Conservation (phyloP, 2,888 invertebrate species). For the Brachypalpus laphriformis region DNA sequence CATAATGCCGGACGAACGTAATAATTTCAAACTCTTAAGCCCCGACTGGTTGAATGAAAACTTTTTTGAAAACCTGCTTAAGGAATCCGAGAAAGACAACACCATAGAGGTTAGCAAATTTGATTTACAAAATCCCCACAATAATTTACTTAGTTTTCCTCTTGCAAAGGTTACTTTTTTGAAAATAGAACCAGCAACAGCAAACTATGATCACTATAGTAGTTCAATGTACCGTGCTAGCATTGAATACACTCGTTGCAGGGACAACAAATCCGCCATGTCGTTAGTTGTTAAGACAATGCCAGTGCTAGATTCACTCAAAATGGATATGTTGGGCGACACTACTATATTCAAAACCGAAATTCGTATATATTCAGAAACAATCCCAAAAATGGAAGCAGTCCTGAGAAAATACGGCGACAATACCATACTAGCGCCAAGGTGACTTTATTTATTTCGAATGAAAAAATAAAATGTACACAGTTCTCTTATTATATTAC, state of each 20-base stretch:
- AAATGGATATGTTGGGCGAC: constrained; percentile 76
- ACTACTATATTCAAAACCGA: constrained; percentile 77
- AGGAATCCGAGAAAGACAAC: constrained; percentile 10
- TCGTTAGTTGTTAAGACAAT: constrained; percentile 78
- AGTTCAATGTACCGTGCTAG: constrained; percentile 76
- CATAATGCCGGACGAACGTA: constrained; percentile 16
- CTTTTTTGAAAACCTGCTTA: constrained; percentile 24
- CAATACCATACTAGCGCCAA: constrained; percentile 73
- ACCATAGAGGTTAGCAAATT: constrained; percentile 8
- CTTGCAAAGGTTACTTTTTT: constrained; percentile 43
- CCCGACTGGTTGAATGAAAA: constrained; percentile 31
- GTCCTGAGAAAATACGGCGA: constrained; percentile 76
- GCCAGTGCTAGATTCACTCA: constrained; percentile 76
- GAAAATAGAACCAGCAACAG: constrained; percentile 71
- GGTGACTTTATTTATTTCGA: constrained; percentile 35
- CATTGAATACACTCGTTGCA: constrained; percentile 31
- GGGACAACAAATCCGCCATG: constrained; percentile 37
- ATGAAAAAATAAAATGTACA: neutral
- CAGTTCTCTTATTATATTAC: neutral
- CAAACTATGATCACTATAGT: constrained; percentile 75
- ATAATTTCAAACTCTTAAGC: constrained; percentile 23
- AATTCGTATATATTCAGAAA: constrained; percentile 77
- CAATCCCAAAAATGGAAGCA: constrained; percentile 77
- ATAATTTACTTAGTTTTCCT: neutral
- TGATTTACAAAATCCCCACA: neutral